A percentile compares a stretch with the other conserved stretches of the same genome.
Conservation (phyloP, 2,888 invertebrate genomes). For the Euplexia lucipara region DNA sequence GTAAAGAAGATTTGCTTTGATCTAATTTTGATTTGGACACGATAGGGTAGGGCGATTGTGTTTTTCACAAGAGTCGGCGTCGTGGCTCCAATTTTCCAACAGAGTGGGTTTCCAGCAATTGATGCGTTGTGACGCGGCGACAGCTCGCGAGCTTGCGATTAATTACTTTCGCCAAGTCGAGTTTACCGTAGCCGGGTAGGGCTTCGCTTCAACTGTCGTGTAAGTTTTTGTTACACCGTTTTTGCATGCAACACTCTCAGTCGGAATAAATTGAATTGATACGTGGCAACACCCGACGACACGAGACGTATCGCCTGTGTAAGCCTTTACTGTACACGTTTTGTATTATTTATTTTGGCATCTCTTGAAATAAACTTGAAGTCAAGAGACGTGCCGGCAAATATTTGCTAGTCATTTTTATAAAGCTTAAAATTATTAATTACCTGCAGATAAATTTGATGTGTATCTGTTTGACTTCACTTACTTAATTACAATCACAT, state of each 20-base stretch:
- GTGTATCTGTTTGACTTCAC: not conserved
- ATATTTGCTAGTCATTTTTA: constrained; percentile 24
- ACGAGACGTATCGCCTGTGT: constrained; percentile 45
- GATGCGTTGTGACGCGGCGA: constrained; percentile 87
- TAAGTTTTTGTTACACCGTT: constrained; percentile 81
- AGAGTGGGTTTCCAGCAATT: constrained; percentile 81
- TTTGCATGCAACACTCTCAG: constrained; percentile 71
- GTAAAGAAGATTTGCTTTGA: constrained; percentile 50
- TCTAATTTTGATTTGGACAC: constrained; percentile 65
- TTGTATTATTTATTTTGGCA: constrained; percentile 49
- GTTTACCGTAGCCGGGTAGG: constrained; percentile 75
- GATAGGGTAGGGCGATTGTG: constrained; percentile 71
- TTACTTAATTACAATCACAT: constrained; percentile 7
- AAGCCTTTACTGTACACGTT: constrained; percentile 38
- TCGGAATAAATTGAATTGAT: constrained; percentile 67
- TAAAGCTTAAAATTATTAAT: constrained; percentile 28
- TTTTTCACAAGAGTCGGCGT: constrained; percentile 81
- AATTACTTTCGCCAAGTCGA: constrained; percentile 86
- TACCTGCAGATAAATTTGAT: constrained; percentile 10
- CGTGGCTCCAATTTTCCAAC: constrained; percentile 86
- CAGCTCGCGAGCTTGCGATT: constrained; percentile 83
- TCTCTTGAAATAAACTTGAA: constrained; percentile 40
- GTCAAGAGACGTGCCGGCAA: constrained; percentile 16
- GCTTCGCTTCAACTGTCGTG: constrained; percentile 83
- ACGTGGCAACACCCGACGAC: constrained; percentile 58